phyloP scores from a whole-genome alignment of 2,888 invertebrate genomes.

The Macrophya annulata region DNA sequence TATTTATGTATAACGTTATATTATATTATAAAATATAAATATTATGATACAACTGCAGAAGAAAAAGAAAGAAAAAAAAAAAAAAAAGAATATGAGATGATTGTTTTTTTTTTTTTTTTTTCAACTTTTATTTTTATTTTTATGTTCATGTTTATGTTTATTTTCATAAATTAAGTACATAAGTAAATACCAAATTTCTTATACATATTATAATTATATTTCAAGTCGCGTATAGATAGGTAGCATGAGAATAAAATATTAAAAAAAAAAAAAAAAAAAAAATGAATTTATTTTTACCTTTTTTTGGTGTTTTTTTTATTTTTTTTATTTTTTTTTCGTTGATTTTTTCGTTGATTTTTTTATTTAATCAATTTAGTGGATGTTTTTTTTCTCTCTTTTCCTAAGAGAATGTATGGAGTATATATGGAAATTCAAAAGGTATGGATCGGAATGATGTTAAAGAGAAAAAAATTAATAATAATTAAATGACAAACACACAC shows the following conservation, averaged over 20 bases:
- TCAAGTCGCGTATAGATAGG: not conserved
- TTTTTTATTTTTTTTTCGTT: not conserved
- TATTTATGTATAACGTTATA: conserved; percentile 71
- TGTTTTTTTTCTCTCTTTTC: not conserved
- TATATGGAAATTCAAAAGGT: conserved; percentile 63
- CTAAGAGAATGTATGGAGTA: conserved; percentile 13
- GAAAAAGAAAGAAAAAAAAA: not conserved
- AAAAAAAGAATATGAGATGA: not conserved
- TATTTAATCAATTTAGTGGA: too few relatives aligned
- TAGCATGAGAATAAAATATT: conserved; percentile 33
- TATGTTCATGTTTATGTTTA: not conserved
- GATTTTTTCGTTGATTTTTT: not conserved
- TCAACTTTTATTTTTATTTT: conserved; percentile 6
- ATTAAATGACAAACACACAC: conserved; percentile 63
- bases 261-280: not conserved
- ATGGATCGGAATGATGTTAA: conserved; percentile 62
- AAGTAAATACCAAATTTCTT: conserved; percentile 32
- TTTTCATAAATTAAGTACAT: conserved; percentile 4
- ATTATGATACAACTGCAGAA: conserved; percentile 56
- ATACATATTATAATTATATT: conserved; percentile 9
- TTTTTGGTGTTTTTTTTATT: not conserved
- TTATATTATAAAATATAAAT: conserved; percentile 62
- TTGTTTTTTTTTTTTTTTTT: not conserved
- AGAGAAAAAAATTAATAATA: conserved; percentile 29
- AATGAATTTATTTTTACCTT: not conserved